Conservation (phyloP, 2,888 invertebrate genomes). For the Nasonovia ribisnigri region DNA sequence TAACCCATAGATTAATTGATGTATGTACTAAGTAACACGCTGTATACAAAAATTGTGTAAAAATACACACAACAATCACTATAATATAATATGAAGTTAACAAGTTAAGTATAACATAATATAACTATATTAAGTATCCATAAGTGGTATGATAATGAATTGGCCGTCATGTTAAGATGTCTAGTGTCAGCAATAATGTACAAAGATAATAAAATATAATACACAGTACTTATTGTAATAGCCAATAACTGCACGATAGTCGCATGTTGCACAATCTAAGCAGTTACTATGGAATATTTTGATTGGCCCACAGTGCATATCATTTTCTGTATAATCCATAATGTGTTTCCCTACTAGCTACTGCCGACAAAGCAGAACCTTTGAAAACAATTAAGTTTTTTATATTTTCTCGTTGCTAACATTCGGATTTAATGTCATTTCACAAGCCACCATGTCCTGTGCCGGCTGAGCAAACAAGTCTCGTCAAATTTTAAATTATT, state of each 20-base stretch:
- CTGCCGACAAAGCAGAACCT: neutral
- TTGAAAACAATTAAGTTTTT: neutral
- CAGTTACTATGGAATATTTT: neutral
- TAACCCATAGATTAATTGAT: too few relatives aligned
- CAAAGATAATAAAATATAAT: neutral
- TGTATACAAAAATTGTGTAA: too few relatives aligned
- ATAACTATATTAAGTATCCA: too few relatives aligned
- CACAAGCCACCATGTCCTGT: neutral
- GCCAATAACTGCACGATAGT: neutral
- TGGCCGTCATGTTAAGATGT: too few relatives aligned
- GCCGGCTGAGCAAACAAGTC: neutral
- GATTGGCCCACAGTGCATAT: fast-evolving
- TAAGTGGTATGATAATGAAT: too few relatives aligned
- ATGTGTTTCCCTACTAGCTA: neutral
- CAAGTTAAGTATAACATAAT: too few relatives aligned
- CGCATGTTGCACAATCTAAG: neutral
- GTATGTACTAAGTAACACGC: too few relatives aligned
- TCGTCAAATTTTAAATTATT: neutral
- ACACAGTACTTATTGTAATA: neutral
- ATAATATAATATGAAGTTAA: too few relatives aligned
- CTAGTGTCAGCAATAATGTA: neutral
- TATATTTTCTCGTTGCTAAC: neutral
- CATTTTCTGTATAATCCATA: neutral
- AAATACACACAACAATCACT: too few relatives aligned
- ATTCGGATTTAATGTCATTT: neutral